Base-by-base conservation (phyloP, 1,140 invertebrate species). In the Araneus ventricosus region DNA sequence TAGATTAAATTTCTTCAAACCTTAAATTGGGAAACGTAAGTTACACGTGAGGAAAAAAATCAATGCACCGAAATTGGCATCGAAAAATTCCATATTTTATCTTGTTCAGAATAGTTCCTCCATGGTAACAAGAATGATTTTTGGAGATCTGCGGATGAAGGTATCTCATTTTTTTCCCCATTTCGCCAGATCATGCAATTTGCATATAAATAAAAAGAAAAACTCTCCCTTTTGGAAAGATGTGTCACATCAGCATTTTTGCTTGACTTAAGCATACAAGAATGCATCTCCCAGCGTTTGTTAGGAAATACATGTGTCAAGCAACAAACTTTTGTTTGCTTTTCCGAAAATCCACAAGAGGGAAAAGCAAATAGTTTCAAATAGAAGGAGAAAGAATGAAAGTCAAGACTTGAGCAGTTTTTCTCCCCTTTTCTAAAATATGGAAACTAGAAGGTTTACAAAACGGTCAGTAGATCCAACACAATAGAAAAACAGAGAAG, bases 201-300 rank as follows among this genome's bases (percentile, higher is more conserved):
- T 87, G 85, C 85, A 87, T 87, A 87, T 61, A 87, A 61, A 87
- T 87, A 87, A 75, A 75, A 84, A 59, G 85, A 87, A 87, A 61
- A 24, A 87, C 37, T 82, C 24, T 22, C 27, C 37, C 34, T 61
- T 34, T 24, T 52, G 30, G 37, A 34, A 61, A 59, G 57, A 87
- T 45, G 57, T 87, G 85, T 87, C 85, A 61, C 85, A 87, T 61
- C 85, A 87, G 85, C 85, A 37, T 87, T 87, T 87, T 59, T 37
- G 84, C 85, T 34, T 37, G 85, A 37, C 52, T 87, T 61, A 61
- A 87, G 34, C 39, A 87, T 61, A 87, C 85, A 61, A 61, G 59
- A 63, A 61, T 2, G 59, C 59, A 57, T 84, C 85, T 87, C 24
- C n/a, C 30, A 57, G 59, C 59, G 57, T 87, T 87, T 87, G 59